Base-by-base conservation (phyloP, 2,888 invertebrate genomes). In the Willowsia nigromaculata region DNA sequence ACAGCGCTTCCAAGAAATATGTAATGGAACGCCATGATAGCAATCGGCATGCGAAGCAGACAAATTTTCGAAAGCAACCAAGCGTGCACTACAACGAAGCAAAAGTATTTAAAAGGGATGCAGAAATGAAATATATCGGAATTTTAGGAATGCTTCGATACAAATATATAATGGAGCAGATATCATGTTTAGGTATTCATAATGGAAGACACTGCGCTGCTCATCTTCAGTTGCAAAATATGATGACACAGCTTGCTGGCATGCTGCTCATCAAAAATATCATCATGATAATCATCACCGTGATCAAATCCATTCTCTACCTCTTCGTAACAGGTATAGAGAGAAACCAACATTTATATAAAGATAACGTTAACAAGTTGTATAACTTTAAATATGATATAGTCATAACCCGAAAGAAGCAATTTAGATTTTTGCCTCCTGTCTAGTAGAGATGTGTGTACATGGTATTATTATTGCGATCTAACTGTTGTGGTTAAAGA, bases 401-500 rank as follows among this genome's bases (percentile, higher is more conserved):
- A n/a, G 7, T 25, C 27, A 43, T 27, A 18, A 47, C 33, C 25
- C 22, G 33, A 53, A 78, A 78, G 33, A 78, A 78, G 53, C 22
- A 30, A 78, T 78, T 78, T 78, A 78, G 30, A n/a, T 53, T 78
- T 33, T 56, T 53, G n/a, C 25, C 43, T 71, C 13, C 5, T 43
- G 33, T 33, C n/a, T 59, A 1, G 59, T 33, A 13, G 37, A 50
- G 25, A 3, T n/a, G 9, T 30, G 15, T 50, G 33, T 22, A 25
- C 25, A 56, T 50, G n/a, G 11, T 59, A 59, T 27, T 22, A 22
- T 18, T 22, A 27, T 59, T 59, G 59, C 59, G 33, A 33, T 59
- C 30, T 68, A 81, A 81, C 81, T 82, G 65, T 59, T 82, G 50
- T 68, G 82, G 82, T 68, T 68, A 68, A 30, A 82, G 47, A 82